Base-by-base conservation (phyloP, 1,140 invertebrate species). In the Cardiocondyla obscurior region DNA sequence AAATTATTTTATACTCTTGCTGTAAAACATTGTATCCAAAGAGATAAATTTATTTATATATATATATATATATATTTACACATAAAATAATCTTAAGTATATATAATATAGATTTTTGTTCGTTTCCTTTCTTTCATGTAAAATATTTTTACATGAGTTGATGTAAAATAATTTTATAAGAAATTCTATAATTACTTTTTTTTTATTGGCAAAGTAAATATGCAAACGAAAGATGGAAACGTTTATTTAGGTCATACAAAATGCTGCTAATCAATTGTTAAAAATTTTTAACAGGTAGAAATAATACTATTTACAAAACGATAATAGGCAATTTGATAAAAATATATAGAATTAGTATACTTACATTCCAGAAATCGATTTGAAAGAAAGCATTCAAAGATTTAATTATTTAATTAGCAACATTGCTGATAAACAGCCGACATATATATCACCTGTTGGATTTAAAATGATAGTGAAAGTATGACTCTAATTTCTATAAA, bases 21-120 rank as follows among this genome's bases (percentile, higher is more conserved):
- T 28, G 12, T 67, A 14, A 25, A 73, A 39, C 44, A 51, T 51
- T 22, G 64, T 19, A 67, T 22, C 1, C 36, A 55, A 53, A 39
- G 22, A 79, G 39, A 22, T 14, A 53, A 67, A 16, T 79, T 55
- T 69, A 79, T 53, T 67, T 77, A 77, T 79, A 67, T 79, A 79
- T 30, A 22, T 79, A 77, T 77, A 77, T 79, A 67, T 79, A 79
- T 30, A 22, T 79, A 77, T 22, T 33, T 51, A 60, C 12, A 33
- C 16, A 42, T 58, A 44, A 62, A n/a, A n/a, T n/a, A n/a, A 76
- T 76, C 25, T 33, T 10, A 12, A 12, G 5, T 76, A 67, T 7
- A 39, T 65, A 22, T 64, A n/a, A 76, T 10, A 33, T 1, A 39
- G 22, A 42, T 44, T 62, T 28, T 77, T 28, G n/a, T n/a, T 67